A percentile compares a stretch with the other conserved stretches of the same genome.
Evolutionary conservation across 2,797 vertebrate genomes (phyloP).

Genomic region (Pangasius macronema): DNA sequence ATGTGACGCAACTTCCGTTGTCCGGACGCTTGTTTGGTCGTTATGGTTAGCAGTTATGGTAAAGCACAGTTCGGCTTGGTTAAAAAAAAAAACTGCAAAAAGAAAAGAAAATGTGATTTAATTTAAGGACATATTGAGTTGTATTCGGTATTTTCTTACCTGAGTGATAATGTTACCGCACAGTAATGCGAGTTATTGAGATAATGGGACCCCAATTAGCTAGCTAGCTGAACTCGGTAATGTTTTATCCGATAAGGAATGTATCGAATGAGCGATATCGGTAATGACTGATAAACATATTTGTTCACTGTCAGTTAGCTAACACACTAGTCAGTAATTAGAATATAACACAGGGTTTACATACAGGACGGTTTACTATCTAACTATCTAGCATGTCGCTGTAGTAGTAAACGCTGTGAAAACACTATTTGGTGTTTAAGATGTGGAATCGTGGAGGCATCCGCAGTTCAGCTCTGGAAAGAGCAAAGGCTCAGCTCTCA

Average conservation of each 20-base stretch:
- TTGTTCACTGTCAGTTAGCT: not conserved
- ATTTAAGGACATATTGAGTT: not conserved
- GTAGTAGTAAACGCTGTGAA: not conserved
- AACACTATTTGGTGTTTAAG: not conserved
- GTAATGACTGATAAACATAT: not conserved
- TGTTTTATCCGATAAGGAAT: not conserved
- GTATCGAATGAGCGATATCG: not conserved
- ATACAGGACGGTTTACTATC: not conserved
- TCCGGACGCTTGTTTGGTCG: not conserved
- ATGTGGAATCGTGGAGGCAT: conserved; percentile 69
- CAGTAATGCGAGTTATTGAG: not conserved
- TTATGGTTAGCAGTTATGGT: not conserved
- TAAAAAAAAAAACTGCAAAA: not conserved
- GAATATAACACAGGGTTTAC: not conserved
- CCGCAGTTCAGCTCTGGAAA: conserved; percentile 71
- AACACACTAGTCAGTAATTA: not conserved
- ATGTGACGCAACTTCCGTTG: not conserved
- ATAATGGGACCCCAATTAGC: not conserved
- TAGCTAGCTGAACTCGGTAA: not conserved
- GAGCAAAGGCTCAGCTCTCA: conserved; percentile 72
- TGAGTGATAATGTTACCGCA: not conserved
- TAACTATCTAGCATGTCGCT: not conserved
- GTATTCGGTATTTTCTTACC: not conserved
- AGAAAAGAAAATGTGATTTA: not conserved
- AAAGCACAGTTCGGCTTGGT: not conserved